Evolutionary conservation across 1,140 invertebrate genomes (phyloP), one percentile per base, ranked within the genome.

Genomic region (Drosophila kurseongensis): DNA sequence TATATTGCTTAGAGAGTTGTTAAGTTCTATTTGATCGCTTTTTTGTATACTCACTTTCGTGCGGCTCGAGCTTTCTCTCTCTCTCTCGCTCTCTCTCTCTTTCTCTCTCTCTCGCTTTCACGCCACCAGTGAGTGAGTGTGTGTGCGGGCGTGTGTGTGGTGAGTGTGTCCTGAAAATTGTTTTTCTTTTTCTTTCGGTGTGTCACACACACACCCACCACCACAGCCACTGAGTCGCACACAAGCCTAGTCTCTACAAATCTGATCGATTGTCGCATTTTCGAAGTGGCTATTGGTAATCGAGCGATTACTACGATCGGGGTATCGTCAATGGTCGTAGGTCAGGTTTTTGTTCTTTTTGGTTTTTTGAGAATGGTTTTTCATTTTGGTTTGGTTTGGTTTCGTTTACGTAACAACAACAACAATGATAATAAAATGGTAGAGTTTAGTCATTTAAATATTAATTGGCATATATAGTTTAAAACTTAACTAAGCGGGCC

Each of bases 371-470:
- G 36, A 32, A 57, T 55, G 48, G 51, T 50, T 62, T 61, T 58
- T 41, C 38, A 29, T 65, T 67, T 41, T 58, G 60, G 3, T 44
- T 42, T 44, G 45, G 66, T 61, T 62, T 67, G 36, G 45, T 55
- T 77, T 84, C 71, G 62, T 84, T 82, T 78, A 81, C 78, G 81
- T 76, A 88, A 83, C 80, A 85, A 85, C 80, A 86, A 82, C 60
- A 86, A 83, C 80, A 85, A 85, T 88, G 85, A 86, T 78, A 88
- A 88, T 83, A 88, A 88, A 88, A 88, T 88, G 79, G 75, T 88
- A 88, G 78, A 88, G 75, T 88, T 88, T 88, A 88, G 83, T 88
- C 71, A 88, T 83, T 76, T 88, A 79, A 89, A 88, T 89, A 88
- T 79, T 74, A 69, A 77, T 71, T 52, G 55, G 71, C 76, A 71